Evolutionary conservation across 2,888 invertebrate species (phyloP), one percentile per base, ranked within the genome.

Genomic region (Eupelmus urozonus): DNA sequence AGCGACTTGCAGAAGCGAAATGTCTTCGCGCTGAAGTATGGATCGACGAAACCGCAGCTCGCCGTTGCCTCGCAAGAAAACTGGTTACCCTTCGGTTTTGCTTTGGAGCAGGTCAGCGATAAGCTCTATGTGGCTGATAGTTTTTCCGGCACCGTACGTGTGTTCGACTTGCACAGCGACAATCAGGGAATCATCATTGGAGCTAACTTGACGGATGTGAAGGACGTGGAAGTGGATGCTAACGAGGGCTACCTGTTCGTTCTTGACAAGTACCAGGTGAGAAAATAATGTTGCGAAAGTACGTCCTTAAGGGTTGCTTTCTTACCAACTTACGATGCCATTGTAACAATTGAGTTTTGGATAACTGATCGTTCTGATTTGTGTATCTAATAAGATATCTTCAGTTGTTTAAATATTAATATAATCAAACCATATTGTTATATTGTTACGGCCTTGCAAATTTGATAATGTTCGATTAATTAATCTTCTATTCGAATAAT

Each of bases 111-210:
- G 4, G 20, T 69, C 1, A 63, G 20, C n/a, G 55, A 42, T 1
- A 73, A 73, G 11, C 25, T 78, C 1, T 78, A 78, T 18, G 49
- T 70, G 0, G 18, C 40, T 18, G 74, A 78, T 9, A 23, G 18
- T 16, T 40, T 45, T 16, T 40, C 78, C 40, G 51, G 27, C 0
- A 55, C 60, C 0, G 40, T 78, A 1, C 13, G 20, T 3, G 23
- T 74, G 3, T 70, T 59, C 23, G 70, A 78, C 11, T 11, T 69
- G 11, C 34, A 42, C 5, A 29, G 29, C 0, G 16, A 29, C 7
- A 45, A 25, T 0, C 29, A 63, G 1, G 49, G 27, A 0, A 16
- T 78, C 13, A 9, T 71, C 3, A 2, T 70, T 0, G 45, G 62
- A 0, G 7, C 9, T 1, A 59, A 69, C 18, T n/a, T 75, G 3